Evolutionary conservation across 2,888 invertebrate genomes (phyloP).

Genomic region (Troides oblongomaculatus): DNA sequence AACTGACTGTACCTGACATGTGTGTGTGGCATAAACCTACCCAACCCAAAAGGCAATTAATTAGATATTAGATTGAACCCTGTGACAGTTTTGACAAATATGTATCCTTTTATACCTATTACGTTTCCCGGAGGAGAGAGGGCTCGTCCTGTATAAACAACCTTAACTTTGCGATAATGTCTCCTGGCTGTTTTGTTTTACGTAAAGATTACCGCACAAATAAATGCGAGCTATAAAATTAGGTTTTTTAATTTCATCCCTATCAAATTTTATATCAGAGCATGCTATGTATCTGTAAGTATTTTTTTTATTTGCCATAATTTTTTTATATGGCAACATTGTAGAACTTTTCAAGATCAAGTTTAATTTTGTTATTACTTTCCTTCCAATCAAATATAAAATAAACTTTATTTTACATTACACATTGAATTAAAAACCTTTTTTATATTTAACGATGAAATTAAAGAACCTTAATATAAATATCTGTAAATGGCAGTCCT

Average conservation of each 20-base stretch:
- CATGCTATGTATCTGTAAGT: neutral
- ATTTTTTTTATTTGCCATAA: neutral
- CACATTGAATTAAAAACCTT: too few species aligned
- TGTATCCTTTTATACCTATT: conserved; percentile 38
- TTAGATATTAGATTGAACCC: conserved; percentile 17
- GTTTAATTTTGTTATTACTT: too few species aligned
- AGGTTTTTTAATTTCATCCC: conserved; percentile 29
- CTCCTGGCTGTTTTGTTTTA: conserved; percentile 46
- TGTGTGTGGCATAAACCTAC: conserved; percentile 2
- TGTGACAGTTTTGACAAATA: conserved; percentile 25
- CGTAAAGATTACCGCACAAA: conserved; percentile 26
- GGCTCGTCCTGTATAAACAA: conserved; percentile 49
- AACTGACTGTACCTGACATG: neutral
- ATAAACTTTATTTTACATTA: too few species aligned
- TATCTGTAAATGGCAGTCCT: too few species aligned
- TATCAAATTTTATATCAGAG: conserved; percentile 21
- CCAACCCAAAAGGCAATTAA: conserved; percentile 18
- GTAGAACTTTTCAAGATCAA: too few species aligned
- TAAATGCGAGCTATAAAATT: conserved; percentile 29
- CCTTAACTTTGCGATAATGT: conserved; percentile 56
- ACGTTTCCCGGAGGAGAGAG: conserved; percentile 38
- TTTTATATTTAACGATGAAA: too few species aligned
- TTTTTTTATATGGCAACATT: too few species aligned
- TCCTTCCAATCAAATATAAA: too few species aligned
- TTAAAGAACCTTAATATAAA: too few species aligned